Conservation (phyloP, 2,113 vertebrate species). For the Antennarius striatus region DNA sequence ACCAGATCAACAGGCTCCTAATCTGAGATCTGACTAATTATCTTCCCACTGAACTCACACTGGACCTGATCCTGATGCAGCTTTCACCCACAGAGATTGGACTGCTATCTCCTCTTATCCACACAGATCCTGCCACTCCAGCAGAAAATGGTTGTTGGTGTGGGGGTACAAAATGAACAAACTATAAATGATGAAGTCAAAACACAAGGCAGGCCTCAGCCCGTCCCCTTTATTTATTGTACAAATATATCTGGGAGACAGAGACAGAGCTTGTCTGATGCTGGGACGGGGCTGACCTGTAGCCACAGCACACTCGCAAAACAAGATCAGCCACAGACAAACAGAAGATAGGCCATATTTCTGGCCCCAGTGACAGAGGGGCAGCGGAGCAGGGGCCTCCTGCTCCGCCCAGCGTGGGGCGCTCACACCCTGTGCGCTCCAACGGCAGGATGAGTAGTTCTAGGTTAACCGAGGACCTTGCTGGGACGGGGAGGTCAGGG, state of each 20-base stretch:
- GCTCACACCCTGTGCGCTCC: conserved; percentile 30
- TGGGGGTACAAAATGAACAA: conserved; percentile 48
- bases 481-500: conserved; percentile 51
- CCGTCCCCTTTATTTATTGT: conserved; percentile 76
- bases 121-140: conserved; percentile 51
- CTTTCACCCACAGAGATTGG: conserved; percentile 70
- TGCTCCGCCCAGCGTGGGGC: conserved; percentile 14
- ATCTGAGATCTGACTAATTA: conserved; percentile 31
- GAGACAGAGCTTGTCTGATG: conserved; percentile 73
- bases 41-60: conserved; percentile 15
- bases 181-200: conserved; percentile 77
- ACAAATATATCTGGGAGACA: conserved; percentile 76
- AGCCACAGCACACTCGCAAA: conserved; percentile 77
- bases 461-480: conserved; percentile 52
- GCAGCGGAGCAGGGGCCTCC: conserved; percentile 26
- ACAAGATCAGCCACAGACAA: conserved; percentile 74
- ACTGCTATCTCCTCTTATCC: conserved; percentile 45
- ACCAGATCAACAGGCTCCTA: background rate
- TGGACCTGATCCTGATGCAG: conserved; percentile 25
- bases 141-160: conserved; percentile 54
- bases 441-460: conserved; percentile 42
- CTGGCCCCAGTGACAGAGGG: conserved; percentile 60
- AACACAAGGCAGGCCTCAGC: conserved; percentile 66
- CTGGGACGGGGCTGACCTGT: conserved; percentile 52
- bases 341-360: conserved; percentile 74